These are phyloP conservation scores for Trinectes maculatus DNA, from an alignment of 2,113 vertebrate genomes.

Conservation along the genomic window DNA sequence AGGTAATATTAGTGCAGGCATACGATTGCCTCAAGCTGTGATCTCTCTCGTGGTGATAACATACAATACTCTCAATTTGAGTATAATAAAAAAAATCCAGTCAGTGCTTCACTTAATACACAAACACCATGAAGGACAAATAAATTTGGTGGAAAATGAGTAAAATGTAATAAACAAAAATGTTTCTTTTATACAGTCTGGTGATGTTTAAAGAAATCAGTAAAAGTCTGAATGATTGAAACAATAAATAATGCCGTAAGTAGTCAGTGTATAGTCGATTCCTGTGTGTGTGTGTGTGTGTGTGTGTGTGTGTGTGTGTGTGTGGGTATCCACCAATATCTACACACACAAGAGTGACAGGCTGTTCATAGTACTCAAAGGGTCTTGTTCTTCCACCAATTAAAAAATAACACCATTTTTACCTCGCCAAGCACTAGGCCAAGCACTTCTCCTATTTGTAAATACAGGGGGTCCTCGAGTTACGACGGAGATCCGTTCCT, in stretches of 20 bases:
- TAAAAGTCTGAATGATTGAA: constrained; percentile 15
- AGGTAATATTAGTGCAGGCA: neutral
- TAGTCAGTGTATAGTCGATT: neutral
- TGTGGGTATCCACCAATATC: constrained; percentile 30
- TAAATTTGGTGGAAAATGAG: neutral
- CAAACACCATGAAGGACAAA: neutral
- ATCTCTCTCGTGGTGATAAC: neutral
- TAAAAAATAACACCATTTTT: constrained; percentile 66
- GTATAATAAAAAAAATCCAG: neutral
- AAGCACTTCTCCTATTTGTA: no score
- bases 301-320: neutral
- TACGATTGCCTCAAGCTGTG: neutral
- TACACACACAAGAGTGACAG: constrained; percentile 58
- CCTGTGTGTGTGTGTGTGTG: constrained; percentile 4
- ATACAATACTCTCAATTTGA: neutral
- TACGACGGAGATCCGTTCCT: no score
- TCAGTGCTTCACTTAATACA: neutral
- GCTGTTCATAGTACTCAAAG: constrained; percentile 51
- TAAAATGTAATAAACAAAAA: neutral
- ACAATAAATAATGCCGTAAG: constrained; percentile 17
- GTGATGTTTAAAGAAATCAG: neutral
- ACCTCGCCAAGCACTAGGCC: no score
- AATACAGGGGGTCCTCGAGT: no score
- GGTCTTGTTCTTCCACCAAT: constrained; percentile 65
- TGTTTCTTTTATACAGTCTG: neutral